Conservation (phyloP, 2,113 vertebrate genomes). For the Mirza zaza region DNA sequence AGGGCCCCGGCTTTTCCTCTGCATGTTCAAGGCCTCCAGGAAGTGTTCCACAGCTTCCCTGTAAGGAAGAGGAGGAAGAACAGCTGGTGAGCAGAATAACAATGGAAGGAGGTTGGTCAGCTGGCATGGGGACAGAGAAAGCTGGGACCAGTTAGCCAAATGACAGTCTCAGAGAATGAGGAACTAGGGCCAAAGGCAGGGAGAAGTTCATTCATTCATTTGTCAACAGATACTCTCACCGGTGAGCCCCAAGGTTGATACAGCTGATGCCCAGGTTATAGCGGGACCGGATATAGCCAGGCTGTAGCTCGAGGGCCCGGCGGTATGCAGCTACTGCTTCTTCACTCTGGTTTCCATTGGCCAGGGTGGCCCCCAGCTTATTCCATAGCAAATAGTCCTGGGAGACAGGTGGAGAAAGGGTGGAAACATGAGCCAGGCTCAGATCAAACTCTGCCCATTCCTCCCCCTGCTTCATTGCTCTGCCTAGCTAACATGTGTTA, state of each 20-base stretch:
- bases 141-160: not conserved
- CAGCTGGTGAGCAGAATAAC: not conserved
- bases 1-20: slow-evolving; percentile 88
- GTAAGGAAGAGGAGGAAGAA: slow-evolving; percentile 58
- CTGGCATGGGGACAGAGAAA: not conserved
- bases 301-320: slow-evolving; percentile 94
- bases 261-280: slow-evolving; percentile 99
- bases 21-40: slow-evolving; percentile 95
- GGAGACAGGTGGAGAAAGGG: not conserved
- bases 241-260: slow-evolving; percentile 96
- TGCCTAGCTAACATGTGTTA: not conserved
- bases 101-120: not conserved
- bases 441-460: not conserved
- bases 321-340: slow-evolving; percentile 97
- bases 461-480: not conserved
- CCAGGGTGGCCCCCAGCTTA: slow-evolving; percentile 96
- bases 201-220: not conserved
- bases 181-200: not conserved
- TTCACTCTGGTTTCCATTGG: slow-evolving; percentile 96
- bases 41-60: slow-evolving; percentile 99
- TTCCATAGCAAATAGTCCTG: slow-evolving; percentile 99
- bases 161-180: not conserved
- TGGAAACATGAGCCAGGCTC: not conserved
- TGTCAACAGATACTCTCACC: slow-evolving; percentile 83
- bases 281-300: slow-evolving; percentile 96